These are phyloP conservation scores for Eilema caniola DNA, from an alignment of 2,888 invertebrate genomes.

Conservation along the genomic window DNA sequence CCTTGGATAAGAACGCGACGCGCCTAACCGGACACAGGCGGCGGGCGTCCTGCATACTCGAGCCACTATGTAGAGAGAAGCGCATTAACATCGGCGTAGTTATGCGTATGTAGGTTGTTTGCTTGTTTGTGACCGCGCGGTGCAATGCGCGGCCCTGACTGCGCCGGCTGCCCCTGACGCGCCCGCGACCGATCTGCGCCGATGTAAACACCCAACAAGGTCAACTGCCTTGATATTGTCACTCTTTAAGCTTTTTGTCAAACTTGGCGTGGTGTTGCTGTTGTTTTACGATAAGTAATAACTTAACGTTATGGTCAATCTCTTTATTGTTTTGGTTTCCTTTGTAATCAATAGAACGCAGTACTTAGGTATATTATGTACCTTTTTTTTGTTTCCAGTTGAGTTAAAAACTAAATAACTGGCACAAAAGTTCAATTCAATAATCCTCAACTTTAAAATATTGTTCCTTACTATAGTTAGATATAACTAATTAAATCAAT, in stretches of 20 bases:
- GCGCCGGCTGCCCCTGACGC: constrained; percentile 56
- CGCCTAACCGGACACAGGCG: constrained; percentile 75
- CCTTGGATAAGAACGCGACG: constrained; percentile 67
- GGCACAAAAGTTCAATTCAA: neutral
- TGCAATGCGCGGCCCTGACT: constrained; percentile 76
- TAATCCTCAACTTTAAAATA: neutral
- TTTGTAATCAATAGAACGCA: neutral
- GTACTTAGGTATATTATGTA: neutral
- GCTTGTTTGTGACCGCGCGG: constrained; percentile 78
- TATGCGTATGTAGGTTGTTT: constrained; percentile 79
- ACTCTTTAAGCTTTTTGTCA: constrained; percentile 57
- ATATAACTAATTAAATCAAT: too few relatives aligned
- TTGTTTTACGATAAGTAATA: neutral
- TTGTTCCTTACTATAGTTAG: neutral
- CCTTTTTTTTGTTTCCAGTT: too few relatives aligned
- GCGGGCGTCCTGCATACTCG: constrained; percentile 79
- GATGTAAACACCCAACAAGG: constrained; percentile 82
- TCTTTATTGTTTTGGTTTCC: neutral
- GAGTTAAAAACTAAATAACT: neutral
- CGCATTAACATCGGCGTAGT: constrained; percentile 60
- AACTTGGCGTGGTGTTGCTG: constrained; percentile 27
- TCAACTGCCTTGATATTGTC: constrained; percentile 72
- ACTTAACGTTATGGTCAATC: neutral
- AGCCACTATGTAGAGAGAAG: constrained; percentile 69
- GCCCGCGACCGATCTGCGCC: constrained; percentile 73